These are phyloP conservation scores for Pararge aegeria DNA, from an alignment of 1,140 invertebrate species.

Conservation along the genomic window DNA sequence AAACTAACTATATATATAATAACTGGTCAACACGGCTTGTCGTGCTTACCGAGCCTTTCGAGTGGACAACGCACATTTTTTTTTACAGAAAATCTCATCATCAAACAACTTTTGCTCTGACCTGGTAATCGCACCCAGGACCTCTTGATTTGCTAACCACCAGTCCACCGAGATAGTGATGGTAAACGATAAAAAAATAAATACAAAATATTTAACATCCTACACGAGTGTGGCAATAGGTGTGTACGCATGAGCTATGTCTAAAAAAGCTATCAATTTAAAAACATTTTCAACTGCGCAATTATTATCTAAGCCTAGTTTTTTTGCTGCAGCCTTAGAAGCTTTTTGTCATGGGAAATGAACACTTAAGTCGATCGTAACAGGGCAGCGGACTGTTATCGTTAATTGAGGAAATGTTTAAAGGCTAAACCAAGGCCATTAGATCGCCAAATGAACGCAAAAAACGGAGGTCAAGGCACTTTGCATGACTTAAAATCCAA, in stretches of 20 bases:
- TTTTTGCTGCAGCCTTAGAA: slow-evolving; percentile 12
- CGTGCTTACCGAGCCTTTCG: no score
- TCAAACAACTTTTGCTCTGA: no score
- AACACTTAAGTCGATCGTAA: slow-evolving; percentile 34
- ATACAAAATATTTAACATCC: not conserved
- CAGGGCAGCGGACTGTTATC: slow-evolving; percentile 39
- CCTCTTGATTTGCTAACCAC: no score
- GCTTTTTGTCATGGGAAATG: slow-evolving; percentile 28
- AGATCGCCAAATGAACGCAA: slow-evolving; percentile 57
- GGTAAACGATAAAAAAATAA: not conserved
- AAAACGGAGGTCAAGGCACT: slow-evolving; percentile 64
- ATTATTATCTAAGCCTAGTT: slow-evolving; percentile 20
- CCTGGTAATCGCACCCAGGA: no score
- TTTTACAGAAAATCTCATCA: no score
- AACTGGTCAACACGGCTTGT: no score
- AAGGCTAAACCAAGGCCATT: slow-evolving; percentile 60
- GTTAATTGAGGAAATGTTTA: slow-evolving; percentile 65
- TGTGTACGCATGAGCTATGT: not conserved
- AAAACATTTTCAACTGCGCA: slow-evolving; percentile 26
- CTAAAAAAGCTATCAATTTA: slow-evolving; percentile 24
- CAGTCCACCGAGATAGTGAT: no score
- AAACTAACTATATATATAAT: no score
- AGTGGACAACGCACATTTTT: no score
- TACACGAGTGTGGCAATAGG: not conserved
- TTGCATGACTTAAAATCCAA: slow-evolving; percentile 49